Evolutionary conservation across 2,797 vertebrate genomes (phyloP).

Genomic region (Sebastes kiyomatsui): DNA sequence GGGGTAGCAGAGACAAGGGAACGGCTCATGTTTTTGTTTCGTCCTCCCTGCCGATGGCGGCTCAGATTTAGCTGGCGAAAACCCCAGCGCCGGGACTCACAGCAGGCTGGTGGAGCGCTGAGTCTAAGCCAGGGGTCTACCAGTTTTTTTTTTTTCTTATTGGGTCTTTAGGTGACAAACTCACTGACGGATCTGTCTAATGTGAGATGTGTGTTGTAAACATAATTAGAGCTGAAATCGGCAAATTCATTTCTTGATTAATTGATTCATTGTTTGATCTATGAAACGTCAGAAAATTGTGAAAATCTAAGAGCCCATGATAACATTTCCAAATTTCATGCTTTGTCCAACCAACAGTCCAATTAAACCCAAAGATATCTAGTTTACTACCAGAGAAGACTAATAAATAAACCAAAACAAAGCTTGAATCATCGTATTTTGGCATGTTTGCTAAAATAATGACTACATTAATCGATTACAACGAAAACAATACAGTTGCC

Average conservation of each 20-base stretch:
- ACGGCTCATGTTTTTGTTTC: background rate
- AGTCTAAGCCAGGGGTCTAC: background rate
- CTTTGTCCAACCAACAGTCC: background rate
- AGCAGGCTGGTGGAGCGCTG: background rate
- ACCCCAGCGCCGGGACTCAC: background rate
- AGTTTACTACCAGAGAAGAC: background rate
- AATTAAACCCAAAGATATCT: background rate
- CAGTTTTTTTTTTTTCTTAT: background rate
- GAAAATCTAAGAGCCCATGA: background rate
- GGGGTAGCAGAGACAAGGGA: background rate
- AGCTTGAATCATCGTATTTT: background rate
- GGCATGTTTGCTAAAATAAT: background rate
- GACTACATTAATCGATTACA: background rate
- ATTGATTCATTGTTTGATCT: background rate
- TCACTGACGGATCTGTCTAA: background rate
- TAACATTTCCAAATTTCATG: background rate
- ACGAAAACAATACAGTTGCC: background rate
- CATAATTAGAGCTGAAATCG: background rate
- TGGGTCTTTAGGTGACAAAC: background rate
- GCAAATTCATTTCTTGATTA: background rate
- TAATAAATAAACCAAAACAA: background rate
- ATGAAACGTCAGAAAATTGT: background rate
- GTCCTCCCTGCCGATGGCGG: background rate
- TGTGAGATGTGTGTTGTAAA: background rate
- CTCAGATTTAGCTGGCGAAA: background rate